Evolutionary conservation across 2,797 vertebrate species (phyloP), one percentile per base, ranked within the genome.

Genomic region (Pangasius krempfi): DNA sequence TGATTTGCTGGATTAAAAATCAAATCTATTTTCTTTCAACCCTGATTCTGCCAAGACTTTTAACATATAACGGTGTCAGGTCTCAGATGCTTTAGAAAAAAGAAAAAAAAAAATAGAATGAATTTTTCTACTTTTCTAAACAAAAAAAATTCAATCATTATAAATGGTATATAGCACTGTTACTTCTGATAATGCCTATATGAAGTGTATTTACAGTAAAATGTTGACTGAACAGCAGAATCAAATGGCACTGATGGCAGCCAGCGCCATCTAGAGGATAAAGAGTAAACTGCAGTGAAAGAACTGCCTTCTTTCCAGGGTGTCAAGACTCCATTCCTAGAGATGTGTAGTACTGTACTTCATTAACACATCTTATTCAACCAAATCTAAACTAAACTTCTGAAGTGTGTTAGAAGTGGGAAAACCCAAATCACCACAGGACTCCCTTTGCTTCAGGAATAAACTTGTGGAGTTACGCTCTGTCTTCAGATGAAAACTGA

Each of bases 181-280:
- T 58, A 20, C 30, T 22, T 58, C 52, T 56, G 52, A 80, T 37
- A 5, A 12, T 30, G 16, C 30, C 13, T 37, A 6, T 40, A 27
- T 25, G 20, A 25, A 14, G 20, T 83, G 12, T 30, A 50, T 52
- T 84, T 8, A 20, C 44, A 33, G 18, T 52, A 25, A 84, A 52
- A 84, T 84, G 82, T 84, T 18, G 16, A 52, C 82, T 68, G n/a
- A 50, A 52, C 16, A 10, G n/a, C 18, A 25, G 82, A 70, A 68
- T 52, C 64, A 84, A 47, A 52, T 58, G n/a, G 22, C 50, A 58
- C 0, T 73, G n/a, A 72, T 66, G n/a, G 4, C 75, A 12, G 20
- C 44, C 37, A 70, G 10, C 73, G 64, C 88, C 88, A 88, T 72
- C 88, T 85, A 70, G 62, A 18, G 18, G 75, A 70, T 9, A 27